phyloP scores from a whole-genome alignment of 2,113 vertebrate species.

The Apteryx owenii region DNA sequence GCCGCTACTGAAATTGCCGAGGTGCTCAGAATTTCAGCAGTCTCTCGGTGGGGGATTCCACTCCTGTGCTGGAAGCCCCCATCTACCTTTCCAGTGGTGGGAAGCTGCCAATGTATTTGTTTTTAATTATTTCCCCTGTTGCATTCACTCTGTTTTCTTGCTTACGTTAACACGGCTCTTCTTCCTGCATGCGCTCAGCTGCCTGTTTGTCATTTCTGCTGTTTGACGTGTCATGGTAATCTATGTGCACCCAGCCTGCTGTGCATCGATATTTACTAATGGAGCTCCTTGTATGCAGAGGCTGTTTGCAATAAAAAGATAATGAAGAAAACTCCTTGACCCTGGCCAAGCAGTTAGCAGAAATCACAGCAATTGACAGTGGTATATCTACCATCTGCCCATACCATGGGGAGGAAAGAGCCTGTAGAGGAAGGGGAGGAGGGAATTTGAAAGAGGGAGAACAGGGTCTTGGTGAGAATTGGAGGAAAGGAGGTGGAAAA shows the following conservation, averaged over 20 bases:
- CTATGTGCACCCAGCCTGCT: constrained; percentile 60
- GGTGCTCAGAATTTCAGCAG: neutral
- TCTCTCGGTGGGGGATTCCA: neutral
- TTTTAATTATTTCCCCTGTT: constrained; percentile 54
- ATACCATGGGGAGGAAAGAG: neutral
- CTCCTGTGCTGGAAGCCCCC: neutral
- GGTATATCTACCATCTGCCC: neutral
- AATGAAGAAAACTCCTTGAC: constrained; percentile 70
- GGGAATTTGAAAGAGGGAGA: neutral
- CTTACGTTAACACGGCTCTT: neutral
- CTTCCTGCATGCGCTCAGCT: constrained; percentile 2
- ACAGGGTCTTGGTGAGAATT: neutral
- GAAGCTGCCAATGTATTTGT: constrained; percentile 3
- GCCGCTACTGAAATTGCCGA: neutral
- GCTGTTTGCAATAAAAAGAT: constrained; percentile 62
- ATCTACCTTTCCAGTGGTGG: neutral
- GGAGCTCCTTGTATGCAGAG: constrained; percentile 56
- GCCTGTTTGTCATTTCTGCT: constrained; percentile 66
- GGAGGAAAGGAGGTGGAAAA: neutral
- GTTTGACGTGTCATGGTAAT: constrained; percentile 48
- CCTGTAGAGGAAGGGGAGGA: neutral
- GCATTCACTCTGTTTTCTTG: constrained; percentile 42
- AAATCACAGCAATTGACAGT: neutral
- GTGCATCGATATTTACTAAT: constrained; percentile 73
- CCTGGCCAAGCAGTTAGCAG: constrained; percentile 35